phyloP scores from a whole-genome alignment of 2,113 vertebrate genomes.

The Sardina pilchardus region DNA sequence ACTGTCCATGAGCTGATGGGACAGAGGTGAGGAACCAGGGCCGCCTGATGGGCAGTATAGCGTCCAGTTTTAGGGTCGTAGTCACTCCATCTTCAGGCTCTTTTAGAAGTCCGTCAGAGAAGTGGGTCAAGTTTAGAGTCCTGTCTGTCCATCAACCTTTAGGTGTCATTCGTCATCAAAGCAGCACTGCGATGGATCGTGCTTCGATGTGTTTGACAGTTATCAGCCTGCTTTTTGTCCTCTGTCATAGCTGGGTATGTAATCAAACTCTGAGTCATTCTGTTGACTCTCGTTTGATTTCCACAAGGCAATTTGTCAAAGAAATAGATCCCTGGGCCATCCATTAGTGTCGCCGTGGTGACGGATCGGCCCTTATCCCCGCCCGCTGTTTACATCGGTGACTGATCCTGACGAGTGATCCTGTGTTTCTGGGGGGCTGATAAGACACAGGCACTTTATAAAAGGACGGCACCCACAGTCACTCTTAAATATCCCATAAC shows the following conservation, averaged over 20 bases:
- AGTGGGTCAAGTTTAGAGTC: neutral
- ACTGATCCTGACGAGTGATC: constrained; percentile 11
- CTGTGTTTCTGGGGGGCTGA: neutral
- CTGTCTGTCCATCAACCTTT: neutral
- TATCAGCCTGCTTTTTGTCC: neutral
- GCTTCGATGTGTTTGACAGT: neutral
- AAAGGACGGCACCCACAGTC: constrained; percentile 21
- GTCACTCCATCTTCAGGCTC: neutral
- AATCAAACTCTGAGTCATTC: constrained; percentile 14
- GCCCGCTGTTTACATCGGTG: constrained; percentile 9
- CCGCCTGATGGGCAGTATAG: neutral
- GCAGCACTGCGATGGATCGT: neutral
- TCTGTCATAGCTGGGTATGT: neutral
- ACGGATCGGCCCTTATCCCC: neutral
- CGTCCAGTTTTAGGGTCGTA: neutral
- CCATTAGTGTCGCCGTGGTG: neutral
- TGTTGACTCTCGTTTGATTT: constrained; percentile 3
- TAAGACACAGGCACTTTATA: constrained; percentile 7
- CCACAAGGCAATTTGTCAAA: neutral
- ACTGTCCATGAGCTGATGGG: neutral
- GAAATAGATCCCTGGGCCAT: constrained; percentile 8
- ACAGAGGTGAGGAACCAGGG: neutral
- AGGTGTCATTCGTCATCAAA: neutral
- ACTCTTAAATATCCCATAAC: constrained; percentile 47
- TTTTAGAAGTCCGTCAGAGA: neutral